Evolutionary conservation across 2,113 vertebrate species (phyloP).

Genomic region (Bathybates hornii): DNA sequence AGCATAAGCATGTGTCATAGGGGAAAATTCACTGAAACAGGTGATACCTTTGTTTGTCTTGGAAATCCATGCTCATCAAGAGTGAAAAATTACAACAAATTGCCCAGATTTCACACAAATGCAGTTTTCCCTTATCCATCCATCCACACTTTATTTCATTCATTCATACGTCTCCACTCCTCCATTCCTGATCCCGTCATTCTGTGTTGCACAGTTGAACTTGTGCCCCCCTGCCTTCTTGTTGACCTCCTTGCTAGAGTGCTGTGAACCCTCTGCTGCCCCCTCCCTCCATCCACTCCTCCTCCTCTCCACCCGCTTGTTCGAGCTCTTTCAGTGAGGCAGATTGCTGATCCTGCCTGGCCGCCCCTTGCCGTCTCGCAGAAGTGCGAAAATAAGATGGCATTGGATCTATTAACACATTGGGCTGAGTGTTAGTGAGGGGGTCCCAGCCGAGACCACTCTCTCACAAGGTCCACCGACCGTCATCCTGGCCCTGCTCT

Average conservation of each 20-base stretch:
- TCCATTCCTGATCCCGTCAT: not conserved
- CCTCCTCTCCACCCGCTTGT: conserved; percentile 19
- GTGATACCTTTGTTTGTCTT: not conserved
- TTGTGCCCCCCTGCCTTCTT: conserved; percentile 78
- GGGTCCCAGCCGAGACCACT: conserved; percentile 57
- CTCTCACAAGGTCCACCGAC: conserved; percentile 57
- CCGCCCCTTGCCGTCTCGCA: conserved; percentile 75
- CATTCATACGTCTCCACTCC: conserved; percentile 1
- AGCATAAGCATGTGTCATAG: not conserved
- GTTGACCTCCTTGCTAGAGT: conserved; percentile 71
- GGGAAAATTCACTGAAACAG: fast-evolving
- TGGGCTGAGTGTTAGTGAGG: conserved; percentile 74
- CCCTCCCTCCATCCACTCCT: not conserved
- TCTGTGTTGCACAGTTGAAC: conserved; percentile 64
- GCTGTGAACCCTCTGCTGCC: conserved; percentile 39
- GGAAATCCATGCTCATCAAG: not conserved
- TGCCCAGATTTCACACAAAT: not conserved
- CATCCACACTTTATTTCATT: not conserved
- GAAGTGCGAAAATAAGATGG: conserved; percentile 88
- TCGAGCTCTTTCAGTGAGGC: conserved; percentile 58
- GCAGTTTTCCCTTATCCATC: not conserved
- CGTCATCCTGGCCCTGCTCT: conserved; percentile 51
- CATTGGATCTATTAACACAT: conserved; percentile 86
- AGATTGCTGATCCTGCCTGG: conserved; percentile 76
- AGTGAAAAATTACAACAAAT: not conserved